These are phyloP conservation scores for Brachypteracias leptosomus DNA, from an alignment of 2,113 vertebrate genomes.

Conservation along the genomic window DNA sequence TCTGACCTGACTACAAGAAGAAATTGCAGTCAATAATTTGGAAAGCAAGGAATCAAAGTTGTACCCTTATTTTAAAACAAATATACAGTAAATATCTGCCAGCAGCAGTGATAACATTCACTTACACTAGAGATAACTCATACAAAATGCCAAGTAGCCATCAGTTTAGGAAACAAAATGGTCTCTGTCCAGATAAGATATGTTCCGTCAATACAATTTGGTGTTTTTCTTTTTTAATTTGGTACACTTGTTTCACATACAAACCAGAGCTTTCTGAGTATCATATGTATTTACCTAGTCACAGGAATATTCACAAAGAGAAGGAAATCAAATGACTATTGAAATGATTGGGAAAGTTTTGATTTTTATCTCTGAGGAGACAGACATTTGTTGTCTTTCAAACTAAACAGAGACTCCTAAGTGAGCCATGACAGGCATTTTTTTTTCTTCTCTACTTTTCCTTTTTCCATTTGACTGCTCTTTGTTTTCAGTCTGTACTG, in stretches of 20 bases:
- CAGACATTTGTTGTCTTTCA: conserved; percentile 10
- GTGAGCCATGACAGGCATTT: neutral
- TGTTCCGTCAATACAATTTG: neutral
- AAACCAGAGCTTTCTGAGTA: neutral
- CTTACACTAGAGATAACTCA: conserved; percentile 22
- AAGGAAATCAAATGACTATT: neutral
- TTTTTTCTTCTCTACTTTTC: neutral
- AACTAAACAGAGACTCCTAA: neutral
- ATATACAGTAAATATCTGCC: conserved; percentile 57
- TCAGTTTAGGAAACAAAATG: neutral
- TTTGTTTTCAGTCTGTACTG: neutral
- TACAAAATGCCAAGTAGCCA: neutral
- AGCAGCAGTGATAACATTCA: neutral
- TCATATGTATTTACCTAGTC: neutral
- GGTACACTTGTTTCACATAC: neutral
- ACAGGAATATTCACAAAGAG: neutral
- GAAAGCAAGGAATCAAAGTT: conserved; percentile 50
- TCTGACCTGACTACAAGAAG: neutral
- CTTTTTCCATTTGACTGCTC: neutral
- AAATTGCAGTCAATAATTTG: conserved; percentile 11
- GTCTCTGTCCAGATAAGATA: neutral
- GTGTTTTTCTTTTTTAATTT: neutral
- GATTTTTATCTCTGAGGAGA: neutral
- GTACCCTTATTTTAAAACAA: conserved; percentile 68
- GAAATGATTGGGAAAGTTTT: neutral